Percentiles rank a stretch among this genome's conserved stretches.
phyloP scores from a whole-genome alignment of 1,140 invertebrate species.

The Drosophila hydei region DNA sequence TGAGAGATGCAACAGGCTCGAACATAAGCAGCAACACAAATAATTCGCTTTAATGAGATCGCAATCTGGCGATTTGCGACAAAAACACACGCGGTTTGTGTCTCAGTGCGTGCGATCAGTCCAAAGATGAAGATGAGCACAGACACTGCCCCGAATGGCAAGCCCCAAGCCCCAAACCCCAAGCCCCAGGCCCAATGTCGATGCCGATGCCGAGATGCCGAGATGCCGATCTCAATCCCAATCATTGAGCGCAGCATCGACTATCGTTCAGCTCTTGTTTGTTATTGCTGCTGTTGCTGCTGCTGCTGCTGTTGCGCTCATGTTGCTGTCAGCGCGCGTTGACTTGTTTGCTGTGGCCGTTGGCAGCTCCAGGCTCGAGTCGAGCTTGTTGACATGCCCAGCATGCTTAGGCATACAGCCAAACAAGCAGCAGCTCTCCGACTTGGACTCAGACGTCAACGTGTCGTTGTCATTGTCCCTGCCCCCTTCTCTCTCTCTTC shows the following conservation, averaged over 20 bases:
- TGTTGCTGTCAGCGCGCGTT: constrained; percentile 74
- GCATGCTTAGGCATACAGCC: constrained; percentile 71
- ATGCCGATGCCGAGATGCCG: constrained; percentile 45
- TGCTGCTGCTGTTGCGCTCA: constrained; percentile 69
- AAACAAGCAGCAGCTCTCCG: constrained; percentile 31
- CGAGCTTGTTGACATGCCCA: constrained; percentile 80
- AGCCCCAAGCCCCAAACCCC: neutral
- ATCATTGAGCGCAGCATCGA: constrained; percentile 55
- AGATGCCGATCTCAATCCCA: constrained; percentile 71
- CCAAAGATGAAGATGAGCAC: constrained; percentile 72
- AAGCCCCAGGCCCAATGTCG: neutral
- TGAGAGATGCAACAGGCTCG: constrained; percentile 68
- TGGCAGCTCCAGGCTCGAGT: constrained; percentile 41
- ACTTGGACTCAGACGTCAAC: constrained; percentile 61
- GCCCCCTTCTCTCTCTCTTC: neutral
- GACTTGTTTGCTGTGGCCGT: constrained; percentile 59
- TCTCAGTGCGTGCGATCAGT: constrained; percentile 60
- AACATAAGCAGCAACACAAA: constrained; percentile 81
- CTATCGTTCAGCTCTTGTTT: constrained; percentile 57
- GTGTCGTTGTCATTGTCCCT: constrained; percentile 44
- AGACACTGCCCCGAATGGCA: constrained; percentile 3
- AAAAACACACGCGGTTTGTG: constrained; percentile 68
- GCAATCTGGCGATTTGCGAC: constrained; percentile 78
- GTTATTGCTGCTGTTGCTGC: constrained; percentile 32
- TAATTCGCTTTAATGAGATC: constrained; percentile 83